Percentiles rank a stretch among this genome's conserved stretches.
phyloP scores from a whole-genome alignment of 2,888 invertebrate species.

The Eudasyphora cyanicolor region DNA sequence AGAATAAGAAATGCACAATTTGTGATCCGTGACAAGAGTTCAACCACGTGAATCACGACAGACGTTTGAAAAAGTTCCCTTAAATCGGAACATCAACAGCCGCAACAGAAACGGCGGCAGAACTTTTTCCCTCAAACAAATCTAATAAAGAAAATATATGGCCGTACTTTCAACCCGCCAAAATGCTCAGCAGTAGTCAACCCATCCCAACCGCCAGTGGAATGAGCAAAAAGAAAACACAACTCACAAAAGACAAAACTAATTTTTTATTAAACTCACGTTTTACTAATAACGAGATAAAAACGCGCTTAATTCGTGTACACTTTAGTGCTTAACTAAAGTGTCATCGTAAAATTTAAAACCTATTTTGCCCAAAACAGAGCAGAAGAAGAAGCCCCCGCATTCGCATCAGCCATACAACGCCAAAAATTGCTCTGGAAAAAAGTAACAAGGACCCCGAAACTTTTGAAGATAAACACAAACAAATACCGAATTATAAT shows the following conservation, averaged over 20 bases:
- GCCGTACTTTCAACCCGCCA: neutral
- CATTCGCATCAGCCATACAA: neutral
- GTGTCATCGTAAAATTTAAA: conserved; percentile 61
- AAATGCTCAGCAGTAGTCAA: neutral
- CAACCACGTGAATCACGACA: conserved; percentile 7
- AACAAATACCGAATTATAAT: neutral
- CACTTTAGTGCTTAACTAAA: conserved; percentile 61
- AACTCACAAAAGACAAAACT: neutral
- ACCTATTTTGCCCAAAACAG: conserved; percentile 47
- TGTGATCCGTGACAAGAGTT: conserved; percentile 25
- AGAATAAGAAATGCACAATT: conserved; percentile 5
- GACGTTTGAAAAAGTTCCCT: neutral
- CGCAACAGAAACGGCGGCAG: neutral
- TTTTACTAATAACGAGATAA: conserved; percentile 63
- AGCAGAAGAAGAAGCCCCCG: neutral
- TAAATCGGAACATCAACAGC: neutral
- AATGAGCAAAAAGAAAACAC: neutral
- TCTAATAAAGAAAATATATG: conserved; percentile 25
- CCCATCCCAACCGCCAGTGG: neutral
- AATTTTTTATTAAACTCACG: conserved; percentile 56
- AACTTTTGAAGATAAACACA: conserved; percentile 31
- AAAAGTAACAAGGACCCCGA: neutral
- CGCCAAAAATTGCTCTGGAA: no score
- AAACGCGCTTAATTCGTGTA: conserved; percentile 62
- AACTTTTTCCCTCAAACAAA: neutral